Evolutionary conservation across 2,888 invertebrate genomes (phyloP).

Genomic region (Cryptocephalus moraei): DNA sequence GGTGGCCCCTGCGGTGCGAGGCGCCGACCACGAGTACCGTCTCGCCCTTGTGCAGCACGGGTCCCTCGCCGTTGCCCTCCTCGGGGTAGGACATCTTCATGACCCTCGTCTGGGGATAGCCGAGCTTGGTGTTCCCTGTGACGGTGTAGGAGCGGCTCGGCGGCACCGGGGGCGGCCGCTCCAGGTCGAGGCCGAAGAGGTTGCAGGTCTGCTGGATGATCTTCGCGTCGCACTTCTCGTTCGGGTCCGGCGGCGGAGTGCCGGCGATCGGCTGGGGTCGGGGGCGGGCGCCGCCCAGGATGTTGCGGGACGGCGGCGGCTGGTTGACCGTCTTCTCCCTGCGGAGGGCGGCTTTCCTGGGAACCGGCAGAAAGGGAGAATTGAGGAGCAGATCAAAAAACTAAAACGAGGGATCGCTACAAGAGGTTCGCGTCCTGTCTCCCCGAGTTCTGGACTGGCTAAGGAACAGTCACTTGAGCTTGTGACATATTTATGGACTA

Average conservation of each 20-base stretch:
- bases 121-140: conserved; percentile 78
- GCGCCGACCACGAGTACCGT: conserved; percentile 81
- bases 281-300: conserved; percentile 48
- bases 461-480: no score
- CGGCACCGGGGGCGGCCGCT: conserved; percentile 85
- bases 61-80: conserved; percentile 44
- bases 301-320: conserved; percentile 11
- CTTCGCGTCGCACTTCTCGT: conserved; percentile 79
- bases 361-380: no score
- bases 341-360: conserved; percentile 28
- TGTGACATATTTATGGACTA: no score
- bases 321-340: conserved; percentile 23
- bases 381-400: no score
- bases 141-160: conserved; percentile 86
- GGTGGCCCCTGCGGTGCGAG: conserved; percentile 74
- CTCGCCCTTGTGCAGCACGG: conserved; percentile 69
- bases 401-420: no score
- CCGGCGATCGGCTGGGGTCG: conserved; percentile 85
- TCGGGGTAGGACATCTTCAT: conserved; percentile 81
- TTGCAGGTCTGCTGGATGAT: conserved; percentile 86
- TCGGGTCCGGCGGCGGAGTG: conserved; percentile 72
- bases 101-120: conserved; percentile 84
- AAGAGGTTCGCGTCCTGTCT: no score
- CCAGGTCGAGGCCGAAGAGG: conserved; percentile 81
- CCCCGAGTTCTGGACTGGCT: no score